Percentiles rank a stretch among this genome's conserved stretches.
These are phyloP conservation scores for Mellivora capensis DNA, from an alignment of 2,113 vertebrate genomes.

Conservation along the genomic window DNA sequence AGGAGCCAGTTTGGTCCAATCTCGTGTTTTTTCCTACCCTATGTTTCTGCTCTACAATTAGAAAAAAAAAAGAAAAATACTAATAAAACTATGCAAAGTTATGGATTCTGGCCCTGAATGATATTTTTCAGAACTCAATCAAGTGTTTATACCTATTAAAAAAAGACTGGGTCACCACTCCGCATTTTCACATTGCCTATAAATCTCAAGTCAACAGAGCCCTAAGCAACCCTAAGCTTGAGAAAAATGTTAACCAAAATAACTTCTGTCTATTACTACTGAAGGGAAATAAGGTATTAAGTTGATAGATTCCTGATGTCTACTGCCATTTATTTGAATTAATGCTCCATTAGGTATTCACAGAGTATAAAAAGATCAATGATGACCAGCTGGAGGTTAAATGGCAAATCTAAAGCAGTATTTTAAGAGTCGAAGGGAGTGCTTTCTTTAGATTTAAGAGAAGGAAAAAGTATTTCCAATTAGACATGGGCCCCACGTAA, in stretches of 20 bases:
- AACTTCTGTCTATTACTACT: not conserved
- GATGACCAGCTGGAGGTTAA: not conserved
- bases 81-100: slow-evolving; percentile 10
- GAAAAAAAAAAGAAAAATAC: not conserved
- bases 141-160: not conserved
- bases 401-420: slow-evolving; percentile 11
- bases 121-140: slow-evolving; percentile 71
- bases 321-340: slow-evolving; percentile 10
- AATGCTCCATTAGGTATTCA: not conserved
- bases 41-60: not conserved
- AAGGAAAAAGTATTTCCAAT: not conserved
- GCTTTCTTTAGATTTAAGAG: not conserved
- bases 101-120: slow-evolving; percentile 53
- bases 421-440: not conserved
- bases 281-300: not conserved
- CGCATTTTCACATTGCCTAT: not conserved
- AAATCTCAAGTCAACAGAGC: not conserved
- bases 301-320: not conserved
- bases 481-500: not conserved
- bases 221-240: not conserved
- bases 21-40: not conserved
- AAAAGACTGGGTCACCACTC: not conserved
- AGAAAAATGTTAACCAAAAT: slow-evolving; percentile 24
- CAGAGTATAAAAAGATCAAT: not conserved
- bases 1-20: not conserved